phyloP scores from a whole-genome alignment of 2,113 vertebrate genomes.

The Pungitius pungitius region DNA sequence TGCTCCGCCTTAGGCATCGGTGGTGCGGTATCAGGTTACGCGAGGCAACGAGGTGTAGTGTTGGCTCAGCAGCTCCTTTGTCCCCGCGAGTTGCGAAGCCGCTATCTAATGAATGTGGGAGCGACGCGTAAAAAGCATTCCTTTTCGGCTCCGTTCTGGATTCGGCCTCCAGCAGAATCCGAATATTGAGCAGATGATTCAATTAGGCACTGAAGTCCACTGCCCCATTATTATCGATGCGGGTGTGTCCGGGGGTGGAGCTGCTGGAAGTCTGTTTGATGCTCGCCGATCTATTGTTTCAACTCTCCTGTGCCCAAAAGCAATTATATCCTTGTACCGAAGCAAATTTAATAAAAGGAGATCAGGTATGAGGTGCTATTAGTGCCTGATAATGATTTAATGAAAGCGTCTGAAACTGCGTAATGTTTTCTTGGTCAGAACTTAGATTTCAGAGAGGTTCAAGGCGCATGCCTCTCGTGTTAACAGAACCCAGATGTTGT shows the following conservation, averaged over 20 bases:
- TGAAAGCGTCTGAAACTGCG: neutral
- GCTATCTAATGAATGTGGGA: slow-evolving; percentile 52
- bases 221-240: slow-evolving; percentile 16
- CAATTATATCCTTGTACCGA: slow-evolving; percentile 19
- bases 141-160: slow-evolving; percentile 29
- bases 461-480: neutral
- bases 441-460: neutral
- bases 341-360: slow-evolving; percentile 18
- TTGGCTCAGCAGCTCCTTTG: slow-evolving; percentile 73
- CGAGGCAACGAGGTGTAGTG: slow-evolving; percentile 70
- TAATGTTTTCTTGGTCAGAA: neutral
- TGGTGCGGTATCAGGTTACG: slow-evolving; percentile 66
- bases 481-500: slow-evolving; percentile 23
- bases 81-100: slow-evolving; percentile 61
- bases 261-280: neutral
- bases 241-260: slow-evolving; percentile 21
- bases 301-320: slow-evolving; percentile 23
- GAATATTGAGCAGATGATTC: slow-evolving; percentile 49
- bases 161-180: slow-evolving; percentile 37
- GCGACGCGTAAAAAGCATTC: slow-evolving; percentile 55
- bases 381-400: neutral
- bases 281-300: slow-evolving; percentile 34
- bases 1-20: slow-evolving; percentile 62
- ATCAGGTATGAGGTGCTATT: slow-evolving; percentile 23
- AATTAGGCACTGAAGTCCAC: slow-evolving; percentile 14